Percentiles rank a stretch among this genome's conserved stretches.
These are phyloP conservation scores for Canis aureus DNA, from an alignment of 2,113 vertebrate genomes.

Conservation along the genomic window DNA sequence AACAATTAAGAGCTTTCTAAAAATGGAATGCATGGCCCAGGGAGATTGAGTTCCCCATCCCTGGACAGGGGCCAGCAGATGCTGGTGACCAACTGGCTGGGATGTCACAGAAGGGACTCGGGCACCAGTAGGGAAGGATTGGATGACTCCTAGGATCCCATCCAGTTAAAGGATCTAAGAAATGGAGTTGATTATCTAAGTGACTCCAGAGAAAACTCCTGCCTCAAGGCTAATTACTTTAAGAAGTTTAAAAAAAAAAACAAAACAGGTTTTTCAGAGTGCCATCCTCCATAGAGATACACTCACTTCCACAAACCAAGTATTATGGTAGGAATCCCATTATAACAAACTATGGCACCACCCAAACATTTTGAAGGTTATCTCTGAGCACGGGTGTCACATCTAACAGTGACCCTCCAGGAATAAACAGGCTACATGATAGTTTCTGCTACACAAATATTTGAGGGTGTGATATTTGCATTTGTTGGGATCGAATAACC, in stretches of 20 bases:
- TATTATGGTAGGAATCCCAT: not conserved
- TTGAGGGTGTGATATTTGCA: not conserved
- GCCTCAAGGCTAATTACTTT: slow-evolving; percentile 6
- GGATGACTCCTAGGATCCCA: not conserved
- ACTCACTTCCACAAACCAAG: not conserved
- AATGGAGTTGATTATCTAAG: not conserved
- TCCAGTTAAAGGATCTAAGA: slow-evolving; percentile 15
- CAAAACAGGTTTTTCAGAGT: not conserved
- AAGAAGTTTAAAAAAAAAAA: not conserved
- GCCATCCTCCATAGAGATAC: not conserved
- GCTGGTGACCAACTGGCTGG: slow-evolving; percentile 52
- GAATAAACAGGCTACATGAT: not conserved
- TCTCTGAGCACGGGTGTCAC: not conserved
- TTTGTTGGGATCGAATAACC: not conserved
- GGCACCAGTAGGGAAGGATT: not conserved
- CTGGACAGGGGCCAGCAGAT: slow-evolving; percentile 59
- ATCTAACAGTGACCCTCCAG: not conserved
- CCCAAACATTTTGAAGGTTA: not conserved
- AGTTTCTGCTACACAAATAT: not conserved
- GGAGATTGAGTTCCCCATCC: slow-evolving; percentile 66
- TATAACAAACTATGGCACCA: not conserved
- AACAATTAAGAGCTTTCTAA: slow-evolving; percentile 67
- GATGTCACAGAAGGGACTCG: not conserved
- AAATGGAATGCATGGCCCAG: slow-evolving; percentile 41
- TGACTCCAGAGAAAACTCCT: not conserved